Base-by-base conservation (phyloP, 2,113 vertebrate genomes). In the Chlorodrepanis virens region DNA sequence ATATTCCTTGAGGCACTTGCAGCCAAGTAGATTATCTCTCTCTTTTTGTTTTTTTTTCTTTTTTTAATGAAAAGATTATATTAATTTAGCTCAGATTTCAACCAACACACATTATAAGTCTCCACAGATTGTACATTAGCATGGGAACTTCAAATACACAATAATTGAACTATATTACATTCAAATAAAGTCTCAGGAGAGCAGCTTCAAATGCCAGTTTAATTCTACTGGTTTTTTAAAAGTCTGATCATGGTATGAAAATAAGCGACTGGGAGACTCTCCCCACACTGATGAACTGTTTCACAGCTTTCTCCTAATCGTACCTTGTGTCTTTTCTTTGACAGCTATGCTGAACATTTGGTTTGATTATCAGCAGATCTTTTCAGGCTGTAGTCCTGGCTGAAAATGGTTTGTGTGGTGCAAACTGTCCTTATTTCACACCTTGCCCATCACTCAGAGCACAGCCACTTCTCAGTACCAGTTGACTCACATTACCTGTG, bases 71-170 rank as follows among this genome's bases (percentile, higher is more conserved):
- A 83, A 59, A 5, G 1, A 87, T 92, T 84, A 90, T 81, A 92
- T 76, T 74, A 90, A 96, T 98, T 97, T 95, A 75, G 60, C 90
- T 97, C 94, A 91, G 88, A 94, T 96, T 97, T 96, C 93, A 95
- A 96, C 83, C 94, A 95, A 82, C 83, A 77, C 69, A 50, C 67
- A 82, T 89, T 94, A 74, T 64, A 97, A 97, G 91, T 87, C 96
- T 91, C 94, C 35, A 42, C 89, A 89, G 91, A 91, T 87, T 74
- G 19, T 61, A 61, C 94, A 96, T 94, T 86, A 92, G 85, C 83
- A 84, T 53, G 89, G 96, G 72, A 91, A 86, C 69, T 97, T 93
- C 37, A 83, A 97, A 96, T 94, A 92, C 91, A 91, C 84, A 76
- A 81, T 94, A 93, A 78, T 54, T 85, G 77, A 96, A 91, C 90